Evolutionary conservation across 2,113 vertebrate species (phyloP).

Genomic region (Alosa alosa): DNA sequence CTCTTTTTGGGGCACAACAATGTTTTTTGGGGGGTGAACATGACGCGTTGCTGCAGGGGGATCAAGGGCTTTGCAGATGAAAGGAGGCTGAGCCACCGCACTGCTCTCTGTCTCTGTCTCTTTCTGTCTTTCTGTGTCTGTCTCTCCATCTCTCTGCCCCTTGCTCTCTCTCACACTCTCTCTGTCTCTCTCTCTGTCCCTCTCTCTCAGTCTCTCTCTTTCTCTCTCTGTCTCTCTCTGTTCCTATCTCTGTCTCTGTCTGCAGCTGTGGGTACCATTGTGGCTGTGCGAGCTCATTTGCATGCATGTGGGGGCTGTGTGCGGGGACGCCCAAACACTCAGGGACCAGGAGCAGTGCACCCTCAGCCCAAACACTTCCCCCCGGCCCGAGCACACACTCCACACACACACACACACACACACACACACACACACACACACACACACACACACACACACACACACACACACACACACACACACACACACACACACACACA

Average conservation of each 20-base stretch:
- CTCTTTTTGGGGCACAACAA: constrained; percentile 59
- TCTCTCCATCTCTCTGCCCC: constrained; percentile 8
- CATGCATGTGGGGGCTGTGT: constrained; percentile 64
- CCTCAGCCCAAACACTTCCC: background rate
- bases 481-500: constrained; percentile 42
- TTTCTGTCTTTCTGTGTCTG: too few species aligned
- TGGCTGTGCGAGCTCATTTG: constrained; percentile 59
- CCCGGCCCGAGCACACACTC: background rate
- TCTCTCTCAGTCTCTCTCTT: too few species aligned
- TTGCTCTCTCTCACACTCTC: constrained; percentile 51
- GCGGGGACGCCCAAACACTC: constrained; percentile 48
- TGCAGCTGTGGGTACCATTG: constrained; percentile 70
- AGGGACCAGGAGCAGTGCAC: background rate
- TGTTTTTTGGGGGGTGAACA: constrained; percentile 59
- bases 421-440: background rate
- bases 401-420: constrained; percentile 62
- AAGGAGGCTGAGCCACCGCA: constrained; percentile 60
- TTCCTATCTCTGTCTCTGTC: constrained; percentile 52
- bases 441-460: constrained; percentile 50
- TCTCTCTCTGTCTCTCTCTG: too few species aligned
- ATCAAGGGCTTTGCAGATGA: constrained; percentile 73
- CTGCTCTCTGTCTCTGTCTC: constrained; percentile 37
- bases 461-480: constrained; percentile 54
- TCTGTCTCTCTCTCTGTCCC: too few species aligned
- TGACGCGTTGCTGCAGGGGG: constrained; percentile 66